phyloP scores from a whole-genome alignment of 2,113 vertebrate species.

The Notechis scutatus region DNA sequence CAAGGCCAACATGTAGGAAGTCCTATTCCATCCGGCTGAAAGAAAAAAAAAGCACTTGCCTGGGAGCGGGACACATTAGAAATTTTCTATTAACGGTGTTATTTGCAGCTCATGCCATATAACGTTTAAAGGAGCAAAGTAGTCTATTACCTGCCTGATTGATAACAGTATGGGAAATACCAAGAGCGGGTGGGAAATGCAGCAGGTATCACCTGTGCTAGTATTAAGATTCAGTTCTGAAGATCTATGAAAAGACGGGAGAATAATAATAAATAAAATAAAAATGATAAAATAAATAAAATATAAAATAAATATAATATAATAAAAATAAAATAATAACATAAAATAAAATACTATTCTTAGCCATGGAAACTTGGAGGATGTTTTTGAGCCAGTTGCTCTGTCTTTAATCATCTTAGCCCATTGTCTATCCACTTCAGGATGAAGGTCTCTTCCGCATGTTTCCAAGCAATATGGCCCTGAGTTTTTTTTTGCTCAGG shows the following conservation, averaged over 20 bases:
- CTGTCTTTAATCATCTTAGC: neutral
- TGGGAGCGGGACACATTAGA: neutral
- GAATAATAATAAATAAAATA: neutral
- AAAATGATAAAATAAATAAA: too few species aligned
- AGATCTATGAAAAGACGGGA: neutral
- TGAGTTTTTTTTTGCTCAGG: too few species aligned
- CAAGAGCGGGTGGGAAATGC: too few species aligned
- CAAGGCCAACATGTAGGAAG: neutral
- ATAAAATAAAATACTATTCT: neutral
- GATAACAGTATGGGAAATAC: too few species aligned
- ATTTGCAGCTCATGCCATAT: neutral
- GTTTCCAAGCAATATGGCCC: too few species aligned
- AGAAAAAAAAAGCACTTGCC: neutral
- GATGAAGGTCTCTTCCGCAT: too few species aligned
- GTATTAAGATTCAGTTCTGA: neutral
- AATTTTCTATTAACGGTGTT: neutral
- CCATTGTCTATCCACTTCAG: too few species aligned
- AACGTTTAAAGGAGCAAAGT: neutral
- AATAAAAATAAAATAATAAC: too few species aligned
- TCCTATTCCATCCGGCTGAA: neutral
- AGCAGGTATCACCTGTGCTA: too few species aligned
- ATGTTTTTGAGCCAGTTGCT: neutral
- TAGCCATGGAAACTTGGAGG: neutral
- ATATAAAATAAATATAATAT: too few species aligned
- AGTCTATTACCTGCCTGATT: neutral